Evolutionary conservation across 2,888 invertebrate genomes (phyloP), one percentile per base, ranked within the genome.

Genomic region (Cremastobaeus sp.): DNA sequence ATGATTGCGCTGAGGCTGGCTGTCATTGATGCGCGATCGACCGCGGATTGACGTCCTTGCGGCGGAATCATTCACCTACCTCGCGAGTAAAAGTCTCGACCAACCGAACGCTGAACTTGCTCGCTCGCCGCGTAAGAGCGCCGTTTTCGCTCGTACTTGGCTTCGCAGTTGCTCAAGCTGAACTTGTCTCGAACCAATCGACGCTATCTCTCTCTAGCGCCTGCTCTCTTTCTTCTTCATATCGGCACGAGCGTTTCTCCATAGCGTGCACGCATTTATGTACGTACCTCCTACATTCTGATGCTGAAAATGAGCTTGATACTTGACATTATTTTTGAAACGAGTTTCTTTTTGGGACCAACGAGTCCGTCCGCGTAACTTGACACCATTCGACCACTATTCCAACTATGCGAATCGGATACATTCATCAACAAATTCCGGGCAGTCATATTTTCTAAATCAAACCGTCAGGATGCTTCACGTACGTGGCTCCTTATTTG

Each of bases 81-180:
- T 54, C 47, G 65, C 43, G 75, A 77, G 80, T 81, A 79, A 81
- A 78, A 79, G 79, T 79, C 9, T 17, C 28, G 20, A 20, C 43
- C 43, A 14, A n/a, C 18, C 64, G 68, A 60, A 66, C 64, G 74
- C 71, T 78, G 78, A 79, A 78, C 78, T 81, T 79, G 79, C 74
- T 37, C 20, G 20, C 30, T 62, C 48, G 54, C 45, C 47, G 18
- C 54, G 47, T 37, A 5, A 6, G 21, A 15, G 9, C 57, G 5
- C 34, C 52, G 70, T 41, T 70, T 62, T 70, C 70, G 55, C 69
- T 69, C 69, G 60, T 39, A 28, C 66, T 35, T 39, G 55, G 68
- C 68, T 45, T 5, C 30, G 35, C 52, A 18, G 35, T 48, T 18
- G 15, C 57, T 35, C 54, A 25, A 48, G 35, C 52, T 68, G 68